Percentiles rank a stretch among this genome's conserved stretches.
These are phyloP conservation scores for Harpagus bidentatus DNA, from an alignment of 2,113 vertebrate species.

Conservation along the genomic window DNA sequence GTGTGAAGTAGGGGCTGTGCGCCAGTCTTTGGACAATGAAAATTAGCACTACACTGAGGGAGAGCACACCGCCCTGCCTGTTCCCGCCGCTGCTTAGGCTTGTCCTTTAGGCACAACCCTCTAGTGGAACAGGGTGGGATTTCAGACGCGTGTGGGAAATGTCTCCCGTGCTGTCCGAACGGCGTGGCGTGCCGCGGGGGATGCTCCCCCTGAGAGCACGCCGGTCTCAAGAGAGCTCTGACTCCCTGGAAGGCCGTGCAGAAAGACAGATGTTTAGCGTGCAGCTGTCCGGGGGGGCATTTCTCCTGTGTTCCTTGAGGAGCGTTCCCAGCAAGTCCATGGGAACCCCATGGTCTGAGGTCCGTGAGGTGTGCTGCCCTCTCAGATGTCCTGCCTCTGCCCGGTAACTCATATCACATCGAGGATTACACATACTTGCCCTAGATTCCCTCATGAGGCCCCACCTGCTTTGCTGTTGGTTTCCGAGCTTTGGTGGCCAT, in stretches of 20 bases:
- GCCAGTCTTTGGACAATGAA: background rate
- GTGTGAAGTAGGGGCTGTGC: background rate
- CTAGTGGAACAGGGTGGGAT: conserved; percentile 44
- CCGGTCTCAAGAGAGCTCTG: rapidly evolving
- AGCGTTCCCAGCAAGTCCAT: background rate
- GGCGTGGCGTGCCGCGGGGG: rapidly evolving
- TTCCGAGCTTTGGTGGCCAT: background rate
- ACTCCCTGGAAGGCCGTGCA: background rate
- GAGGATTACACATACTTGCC: rapidly evolving
- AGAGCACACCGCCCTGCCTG: background rate
- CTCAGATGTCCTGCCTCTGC: background rate
- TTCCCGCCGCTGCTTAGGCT: background rate
- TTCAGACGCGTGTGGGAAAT: background rate
- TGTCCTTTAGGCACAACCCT: conserved; percentile 1
- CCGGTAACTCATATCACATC: rapidly evolving
- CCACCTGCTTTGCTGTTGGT: background rate
- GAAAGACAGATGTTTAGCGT: background rate
- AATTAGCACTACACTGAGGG: background rate
- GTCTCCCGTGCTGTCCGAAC: background rate
- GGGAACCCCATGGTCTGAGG: background rate
- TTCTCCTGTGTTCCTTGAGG: background rate
- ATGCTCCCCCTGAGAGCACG: background rate
- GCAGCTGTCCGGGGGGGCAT: background rate
- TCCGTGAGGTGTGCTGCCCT: background rate
- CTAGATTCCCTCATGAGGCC: background rate